Base-by-base conservation (phyloP, 2,797 vertebrate genomes). In the Jordanella pulchra region DNA sequence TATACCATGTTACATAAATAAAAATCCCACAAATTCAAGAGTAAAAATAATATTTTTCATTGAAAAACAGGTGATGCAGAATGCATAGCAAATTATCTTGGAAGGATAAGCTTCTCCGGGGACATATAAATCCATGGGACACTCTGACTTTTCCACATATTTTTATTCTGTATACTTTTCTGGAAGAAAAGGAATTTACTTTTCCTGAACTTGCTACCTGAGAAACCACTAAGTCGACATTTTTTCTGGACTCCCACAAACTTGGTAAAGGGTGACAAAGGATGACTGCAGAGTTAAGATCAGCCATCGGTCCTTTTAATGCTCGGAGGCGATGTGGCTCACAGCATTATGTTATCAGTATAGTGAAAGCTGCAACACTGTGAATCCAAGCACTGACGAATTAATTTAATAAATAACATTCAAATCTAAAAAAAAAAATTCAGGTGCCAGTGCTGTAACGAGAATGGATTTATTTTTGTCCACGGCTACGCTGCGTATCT, bases 401-500 rank as follows among this genome's bases (percentile, higher is more conserved):
- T n/a, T 51, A 51, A 50, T 32, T 51, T 4, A 25, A 42, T 35
- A 63, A n/a, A 42, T 1, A 12, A 6, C 11, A 25, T 25, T 23
- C 7, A 1, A 9, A 65, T 51, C 75, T 78, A 67, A 84, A 81
- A 79, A 55, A 60, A 63, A 3, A 64, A 3, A 13, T 42, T 25
- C 60, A 76, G 54, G 39, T 71, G 61, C 68, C 48, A 54, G 0
- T 55, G 9, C 45, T 67, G 54, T 15, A 64, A n/a, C 18, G 42
- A 35, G 48, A 27, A 63, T 4, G 21, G 50, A 72, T 74, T 73
- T 84, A 60, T 78, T 83, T 78, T 48, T 77, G 71, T 45, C 39
- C 28, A 44, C 15, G 35, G 21, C 11, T 28, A 11, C 58, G 56
- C 42, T 28, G 58, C 67, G 65, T 51, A 47, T 42, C 55, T 60